Evolutionary conservation across 2,113 vertebrate species (phyloP), one percentile per base, ranked within the genome.

Genomic region (Psephotus haematonotus): DNA sequence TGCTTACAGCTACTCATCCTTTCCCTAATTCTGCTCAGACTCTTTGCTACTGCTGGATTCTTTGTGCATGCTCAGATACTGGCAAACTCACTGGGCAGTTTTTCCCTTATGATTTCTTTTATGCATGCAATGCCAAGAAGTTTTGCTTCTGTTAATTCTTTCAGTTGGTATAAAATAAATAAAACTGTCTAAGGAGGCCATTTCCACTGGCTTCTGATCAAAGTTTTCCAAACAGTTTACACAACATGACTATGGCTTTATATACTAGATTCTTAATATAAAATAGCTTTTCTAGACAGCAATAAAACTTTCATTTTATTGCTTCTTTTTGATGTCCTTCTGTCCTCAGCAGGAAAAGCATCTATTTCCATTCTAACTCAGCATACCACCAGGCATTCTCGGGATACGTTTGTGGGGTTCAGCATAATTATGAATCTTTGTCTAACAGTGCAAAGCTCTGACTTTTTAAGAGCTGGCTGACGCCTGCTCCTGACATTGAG

Each of bases 321-420:
- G 9, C 77, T 91, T 96, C 60, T 46, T 93, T 94, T 95, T 93
- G 46, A 94, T 92, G 96, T 93, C 86, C 43, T 88, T 91, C 68
- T 88, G 15, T 67, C 29, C 76, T 96, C 59, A 88, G 72, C 86
- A 86, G 53, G 72, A 91, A 91, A 83, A 84, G 11, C 29, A 86
- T 78, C 88, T 88, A 70, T 78, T 88, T 79, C 33, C 18, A 18
- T 94, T 91, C 59, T 43, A 81, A 55, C 50, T 86, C 80, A 64
- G 55, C 92, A 92, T 50, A 91, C 31, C 35, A 82, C 43, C 39
- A 75, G 86, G 65, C 69, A 64, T 82, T 95, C 83, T 79, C 55
- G 24, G 80, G 49, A 63, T 78, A 60, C 64, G 18, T 33, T 91
- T 84, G 50, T 84, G 69, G 33, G 78, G 39, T 75, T 89, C 55